phyloP scores from a whole-genome alignment of 1,140 invertebrate genomes.

The Spodoptera frugiperda region DNA sequence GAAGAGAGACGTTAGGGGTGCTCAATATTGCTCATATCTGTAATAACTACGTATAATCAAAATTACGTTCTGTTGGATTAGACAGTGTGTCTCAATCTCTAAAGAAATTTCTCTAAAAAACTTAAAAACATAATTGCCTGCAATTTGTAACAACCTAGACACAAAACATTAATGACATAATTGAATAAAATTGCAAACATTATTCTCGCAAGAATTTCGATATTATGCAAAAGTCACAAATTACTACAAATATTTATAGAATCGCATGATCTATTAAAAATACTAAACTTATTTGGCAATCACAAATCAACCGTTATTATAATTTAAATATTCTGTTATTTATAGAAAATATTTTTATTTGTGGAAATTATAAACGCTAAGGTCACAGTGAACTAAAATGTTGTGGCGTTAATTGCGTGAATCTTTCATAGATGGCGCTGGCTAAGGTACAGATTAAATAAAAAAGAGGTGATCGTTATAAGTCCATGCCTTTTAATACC shows the following conservation, averaged over 20 bases:
- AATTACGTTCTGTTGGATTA: no score
- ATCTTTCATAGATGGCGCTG: no score
- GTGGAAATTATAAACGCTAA: neutral
- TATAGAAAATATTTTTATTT: neutral
- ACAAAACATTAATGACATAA: neutral
- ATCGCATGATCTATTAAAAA: neutral
- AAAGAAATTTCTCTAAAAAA: neutral
- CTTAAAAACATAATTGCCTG: neutral
- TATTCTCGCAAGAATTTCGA: constrained; percentile 4
- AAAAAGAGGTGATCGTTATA: no score
- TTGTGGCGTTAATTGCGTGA: no score
- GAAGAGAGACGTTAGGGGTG: no score
- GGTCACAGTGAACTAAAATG: neutral
- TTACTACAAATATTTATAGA: neutral
- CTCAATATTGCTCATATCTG: no score
- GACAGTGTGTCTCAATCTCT: no score
- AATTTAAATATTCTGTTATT: neutral
- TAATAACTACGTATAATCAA: no score
- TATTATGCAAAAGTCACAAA: neutral
- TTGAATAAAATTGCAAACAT: constrained; percentile 10
- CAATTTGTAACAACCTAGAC: constrained; percentile 15
- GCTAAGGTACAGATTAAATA: no score
- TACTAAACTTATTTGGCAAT: constrained; percentile 6
- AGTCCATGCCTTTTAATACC: no score
- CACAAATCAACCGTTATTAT: neutral